A percentile compares a stretch with the other conserved stretches of the same genome.
These are phyloP conservation scores for Tribolium castaneum DNA, from an alignment of 1,140 invertebrate species.

Conservation along the genomic window DNA sequence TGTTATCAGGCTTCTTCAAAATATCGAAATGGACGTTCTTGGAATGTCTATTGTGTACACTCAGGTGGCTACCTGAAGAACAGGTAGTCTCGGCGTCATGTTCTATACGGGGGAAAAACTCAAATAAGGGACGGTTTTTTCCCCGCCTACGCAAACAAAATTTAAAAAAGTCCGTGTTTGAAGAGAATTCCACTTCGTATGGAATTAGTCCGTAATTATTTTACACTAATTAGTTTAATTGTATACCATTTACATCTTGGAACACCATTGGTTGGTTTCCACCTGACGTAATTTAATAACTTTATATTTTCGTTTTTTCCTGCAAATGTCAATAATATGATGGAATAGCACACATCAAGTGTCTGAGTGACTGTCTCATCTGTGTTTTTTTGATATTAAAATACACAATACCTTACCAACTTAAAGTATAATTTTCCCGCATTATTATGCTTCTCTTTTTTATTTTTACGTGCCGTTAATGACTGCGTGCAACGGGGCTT, in stretches of 20 bases:
- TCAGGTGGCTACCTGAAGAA: neutral
- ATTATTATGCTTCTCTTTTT: no score
- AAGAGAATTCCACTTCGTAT: neutral
- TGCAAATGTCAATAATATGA: neutral
- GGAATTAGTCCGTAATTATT: neutral
- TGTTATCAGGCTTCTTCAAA: neutral
- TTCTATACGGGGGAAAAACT: no score
- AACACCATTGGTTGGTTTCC: neutral
- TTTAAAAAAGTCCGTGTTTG: no score
- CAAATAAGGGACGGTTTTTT: no score
- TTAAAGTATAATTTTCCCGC: no score
- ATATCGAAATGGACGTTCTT: neutral
- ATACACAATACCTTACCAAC: no score
- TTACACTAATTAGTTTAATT: neutral
- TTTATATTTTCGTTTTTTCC: neutral
- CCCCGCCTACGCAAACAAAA: no score
- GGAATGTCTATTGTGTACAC: neutral
- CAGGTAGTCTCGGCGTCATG: neutral
- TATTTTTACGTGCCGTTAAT: no score
- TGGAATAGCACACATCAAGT: neutral
- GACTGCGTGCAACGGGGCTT: no score
- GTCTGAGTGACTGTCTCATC: neutral
- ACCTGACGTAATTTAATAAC: neutral
- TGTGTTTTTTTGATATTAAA: neutral
- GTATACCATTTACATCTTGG: neutral